phyloP scores from a whole-genome alignment of 1,140 invertebrate species.

The Eufriesea mexicana region DNA sequence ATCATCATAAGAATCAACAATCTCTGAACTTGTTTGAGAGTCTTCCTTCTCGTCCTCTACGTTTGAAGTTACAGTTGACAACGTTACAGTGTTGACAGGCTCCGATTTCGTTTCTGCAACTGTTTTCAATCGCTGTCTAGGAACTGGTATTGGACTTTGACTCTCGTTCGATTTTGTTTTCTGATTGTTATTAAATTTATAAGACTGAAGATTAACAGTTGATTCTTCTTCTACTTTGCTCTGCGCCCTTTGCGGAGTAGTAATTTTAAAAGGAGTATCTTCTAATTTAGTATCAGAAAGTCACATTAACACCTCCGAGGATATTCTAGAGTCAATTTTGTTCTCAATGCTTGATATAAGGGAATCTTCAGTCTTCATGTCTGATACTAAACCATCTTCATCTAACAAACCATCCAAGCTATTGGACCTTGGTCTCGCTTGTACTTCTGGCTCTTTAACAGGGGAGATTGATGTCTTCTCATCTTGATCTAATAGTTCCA shows the following conservation, averaged over 20 bases:
- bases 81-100: background rate
- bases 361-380: constrained; percentile 47
- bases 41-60: constrained; percentile 10
- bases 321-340: background rate
- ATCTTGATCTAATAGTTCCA: constrained; percentile 70
- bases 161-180: background rate
- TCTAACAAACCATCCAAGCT: constrained; percentile 87
- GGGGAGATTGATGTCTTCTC: constrained; percentile 55
- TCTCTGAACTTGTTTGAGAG: background rate
- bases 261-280: background rate
- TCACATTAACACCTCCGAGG: background rate
- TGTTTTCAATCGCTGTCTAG: constrained; percentile 35
- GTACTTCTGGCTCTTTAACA: constrained; percentile 62
- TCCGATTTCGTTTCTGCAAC: constrained; percentile 33
- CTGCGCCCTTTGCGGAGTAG: background rate
- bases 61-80: constrained; percentile 12
- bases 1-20: constrained; percentile 65
- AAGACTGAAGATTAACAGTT: background rate
- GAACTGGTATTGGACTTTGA: constrained; percentile 32
- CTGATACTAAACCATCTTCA: constrained; percentile 51
- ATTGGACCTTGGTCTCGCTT: constrained; percentile 83
- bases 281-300: background rate
- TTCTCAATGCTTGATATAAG: background rate
- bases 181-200: background rate
- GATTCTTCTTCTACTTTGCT: background rate